Evolutionary conservation across 2,888 invertebrate genomes (phyloP).

Genomic region (Hydropsyche betteni): DNA sequence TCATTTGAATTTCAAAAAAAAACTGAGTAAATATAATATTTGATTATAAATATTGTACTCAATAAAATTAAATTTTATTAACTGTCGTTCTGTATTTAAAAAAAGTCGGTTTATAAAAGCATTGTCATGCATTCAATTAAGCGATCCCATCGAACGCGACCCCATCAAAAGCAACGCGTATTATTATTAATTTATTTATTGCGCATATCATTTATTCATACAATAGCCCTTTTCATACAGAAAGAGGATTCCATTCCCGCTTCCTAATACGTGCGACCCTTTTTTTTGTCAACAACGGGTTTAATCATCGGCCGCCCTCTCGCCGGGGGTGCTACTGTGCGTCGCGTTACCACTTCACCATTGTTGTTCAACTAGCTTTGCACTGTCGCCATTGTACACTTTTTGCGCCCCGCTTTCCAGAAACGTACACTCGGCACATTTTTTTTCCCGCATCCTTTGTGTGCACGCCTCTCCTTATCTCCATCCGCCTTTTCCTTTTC

Average conservation of each 20-base stretch:
- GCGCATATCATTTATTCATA: too few species aligned
- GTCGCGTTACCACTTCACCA: slow-evolving; percentile 9
- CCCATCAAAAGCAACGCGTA: too few species aligned
- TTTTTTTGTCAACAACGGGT: slow-evolving; percentile 10
- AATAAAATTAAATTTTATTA: too few species aligned
- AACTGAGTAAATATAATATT: too few species aligned
- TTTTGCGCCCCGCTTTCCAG: background rate
- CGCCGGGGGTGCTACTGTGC: slow-evolving; percentile 6
- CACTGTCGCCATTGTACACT: slow-evolving; percentile 21
- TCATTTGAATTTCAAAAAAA: too few species aligned
- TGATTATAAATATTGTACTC: too few species aligned
- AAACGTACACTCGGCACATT: slow-evolving; percentile 9
- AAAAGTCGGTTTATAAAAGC: too few species aligned
- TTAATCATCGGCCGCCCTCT: slow-evolving; percentile 28
- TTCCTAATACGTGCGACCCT: slow-evolving; percentile 16
- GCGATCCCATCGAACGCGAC: too few species aligned
- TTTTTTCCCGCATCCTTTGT: slow-evolving; percentile 8
- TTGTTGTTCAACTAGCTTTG: slow-evolving; percentile 29
- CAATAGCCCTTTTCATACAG: too few species aligned
- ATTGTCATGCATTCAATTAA: too few species aligned
- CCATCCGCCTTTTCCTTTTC: background rate
- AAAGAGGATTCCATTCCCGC: background rate
- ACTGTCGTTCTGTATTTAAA: too few species aligned
- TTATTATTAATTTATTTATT: too few species aligned
- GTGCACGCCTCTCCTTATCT: background rate